phyloP scores from a whole-genome alignment of 2,113 vertebrate species.

The Mastomys coucha region DNA sequence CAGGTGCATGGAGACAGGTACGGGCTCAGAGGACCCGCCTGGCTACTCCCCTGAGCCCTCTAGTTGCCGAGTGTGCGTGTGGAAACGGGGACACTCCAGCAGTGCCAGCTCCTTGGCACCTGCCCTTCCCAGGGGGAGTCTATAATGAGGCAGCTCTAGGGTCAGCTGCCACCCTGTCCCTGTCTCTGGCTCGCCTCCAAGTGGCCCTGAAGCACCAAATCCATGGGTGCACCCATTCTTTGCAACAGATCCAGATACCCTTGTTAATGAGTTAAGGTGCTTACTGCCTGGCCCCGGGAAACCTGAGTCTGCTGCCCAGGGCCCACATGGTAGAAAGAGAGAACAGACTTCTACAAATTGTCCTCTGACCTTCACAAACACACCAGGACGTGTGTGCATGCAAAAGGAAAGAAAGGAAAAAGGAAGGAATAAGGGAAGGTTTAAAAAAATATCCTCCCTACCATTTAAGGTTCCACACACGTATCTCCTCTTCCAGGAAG shows the following conservation, averaged over 20 bases:
- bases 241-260: not conserved
- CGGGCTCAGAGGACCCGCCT: not conserved
- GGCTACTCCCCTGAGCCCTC: not conserved
- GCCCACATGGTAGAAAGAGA: not conserved
- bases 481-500: not conserved
- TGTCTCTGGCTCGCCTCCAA: not conserved
- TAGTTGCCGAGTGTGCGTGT: constrained; percentile 45
- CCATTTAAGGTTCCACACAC: not conserved
- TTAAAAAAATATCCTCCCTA: not conserved
- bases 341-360: not conserved
- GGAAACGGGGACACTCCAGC: not conserved
- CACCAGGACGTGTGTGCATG: not conserved
- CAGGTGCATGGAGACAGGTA: not conserved
- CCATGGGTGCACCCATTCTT: not conserved
- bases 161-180: constrained; percentile 1
- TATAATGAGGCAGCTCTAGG: not conserved
- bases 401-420: not conserved
- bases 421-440: too few relatives aligned
- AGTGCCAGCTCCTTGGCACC: not conserved
- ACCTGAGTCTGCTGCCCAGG: not conserved
- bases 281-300: not conserved
- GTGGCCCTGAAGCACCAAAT: not conserved
- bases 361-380: not conserved
- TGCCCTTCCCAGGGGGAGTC: constrained; percentile 39
- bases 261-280: not conserved